Evolutionary conservation across 2,797 vertebrate species (phyloP), one percentile per base, ranked within the genome.

Genomic region (Cynopterus sphinx): DNA sequence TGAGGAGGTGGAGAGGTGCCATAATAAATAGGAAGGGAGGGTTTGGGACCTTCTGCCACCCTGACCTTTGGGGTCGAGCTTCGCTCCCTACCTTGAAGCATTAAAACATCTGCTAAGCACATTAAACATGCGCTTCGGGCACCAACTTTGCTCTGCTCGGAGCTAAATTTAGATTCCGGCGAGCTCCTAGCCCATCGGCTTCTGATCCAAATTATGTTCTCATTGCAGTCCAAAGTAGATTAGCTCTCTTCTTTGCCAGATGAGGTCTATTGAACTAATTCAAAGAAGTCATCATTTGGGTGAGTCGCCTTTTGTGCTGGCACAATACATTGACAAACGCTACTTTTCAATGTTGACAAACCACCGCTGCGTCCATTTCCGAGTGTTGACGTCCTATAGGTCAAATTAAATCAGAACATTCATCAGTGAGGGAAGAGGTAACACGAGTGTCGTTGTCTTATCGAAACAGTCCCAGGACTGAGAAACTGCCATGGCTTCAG

Each of bases 81-180:
- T 5, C 0, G 11, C 10, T 16, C n/a, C 22, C 19, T 7, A 2
- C 55, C 13, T 2, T 2, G 41, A 0, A 26, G 33, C 33, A n/a
- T 21, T 21, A 13, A 31, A 41, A 71, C 26, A 67, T 6, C 4
- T 59, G 2, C 33, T 33, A 33, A 33, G 33, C 33, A 33, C 33
- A 33, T 33, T 33, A 33, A 33, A 33, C 33, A 33, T 33, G 33
- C 2, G 6, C 46, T 49, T 49, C 46, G 46, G 83, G 13, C 24
- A 67, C 9, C 73, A 41, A 28, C 31, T 9, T 24, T 15, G 11
- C n/a, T 57, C 11, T 21, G 11, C n/a, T 68, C 6, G 0, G 3
- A 55, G 13, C 57, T 70, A 28, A 78, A 59, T 57, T 28, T 17
- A 84, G 46, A 87, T 67, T 6, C 43, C 53, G 26, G 75, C 1